Evolutionary conservation across 2,797 vertebrate genomes (phyloP), one percentile per base, ranked within the genome.

Genomic region (Onychomys arenicola): DNA sequence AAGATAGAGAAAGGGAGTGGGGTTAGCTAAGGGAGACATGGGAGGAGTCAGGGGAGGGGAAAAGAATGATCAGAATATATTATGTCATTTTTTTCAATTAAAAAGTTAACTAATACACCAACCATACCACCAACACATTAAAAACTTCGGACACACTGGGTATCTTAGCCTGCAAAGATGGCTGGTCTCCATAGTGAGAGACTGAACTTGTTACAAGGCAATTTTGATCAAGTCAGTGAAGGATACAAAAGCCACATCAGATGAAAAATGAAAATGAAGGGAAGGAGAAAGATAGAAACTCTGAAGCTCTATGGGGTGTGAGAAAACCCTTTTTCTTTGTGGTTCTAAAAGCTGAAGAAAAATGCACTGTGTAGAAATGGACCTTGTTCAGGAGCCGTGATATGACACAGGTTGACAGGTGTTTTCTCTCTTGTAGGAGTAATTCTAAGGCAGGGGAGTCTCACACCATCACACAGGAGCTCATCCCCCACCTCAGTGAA

Each of bases 241-340:
- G 46, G 90, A n/a, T 14, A 52, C 52, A 34, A 84, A 75, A 80
- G 73, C 4, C n/a, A 57, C 61, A 32, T 46, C 73, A n/a, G n/a
- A 29, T 91, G 25, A 91, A 87, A 91, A 93, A 77, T 88, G 21
- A 90, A 90, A 88, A 77, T 80, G 9, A 67, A 84, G 65, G 59
- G 32, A 73, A 92, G 90, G 43, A 52, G 21, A 82, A 80, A 57
- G 43, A 34, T 63, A 19, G 86, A 23, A 61, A 85, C 32, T 81
- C 75, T 81, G 71, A 85, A 86, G 83, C 4, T 55, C 82, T 96
- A 27, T 91, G 23, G 61, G 32, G 12, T 21, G 29, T 71, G 81
- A 90, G 34, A 69, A 49, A 12, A 78, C 27, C 76, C 37, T 80
- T 91, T 84, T 84, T 71, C 49, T 82, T 77, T 43, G 17, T 2